Percentiles rank a stretch among this genome's conserved stretches.
Evolutionary conservation across 2,113 vertebrate genomes (phyloP).

Genomic region (Panthera uncia): DNA sequence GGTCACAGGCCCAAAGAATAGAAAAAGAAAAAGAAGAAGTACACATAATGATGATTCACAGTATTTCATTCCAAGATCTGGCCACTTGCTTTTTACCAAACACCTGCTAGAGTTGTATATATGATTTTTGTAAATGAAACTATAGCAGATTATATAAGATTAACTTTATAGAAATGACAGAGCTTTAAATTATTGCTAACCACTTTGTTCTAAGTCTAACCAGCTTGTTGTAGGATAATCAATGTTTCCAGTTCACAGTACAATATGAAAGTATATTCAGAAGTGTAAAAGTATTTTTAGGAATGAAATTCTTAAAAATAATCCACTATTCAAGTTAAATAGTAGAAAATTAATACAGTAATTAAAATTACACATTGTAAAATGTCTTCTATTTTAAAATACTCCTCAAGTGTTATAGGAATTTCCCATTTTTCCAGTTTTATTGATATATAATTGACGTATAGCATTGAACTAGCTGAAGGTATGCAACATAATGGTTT

Average conservation of each 20-base stretch:
- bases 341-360: background rate
- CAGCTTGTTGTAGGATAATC: background rate
- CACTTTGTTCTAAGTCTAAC: background rate
- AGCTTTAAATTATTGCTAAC: background rate
- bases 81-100: background rate
- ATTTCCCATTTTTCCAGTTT: background rate
- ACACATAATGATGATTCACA: background rate
- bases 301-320: slow-evolving; percentile 9
- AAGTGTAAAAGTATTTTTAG: background rate
- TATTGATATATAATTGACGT: background rate
- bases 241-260: background rate
- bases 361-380: background rate
- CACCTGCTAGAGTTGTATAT: background rate
- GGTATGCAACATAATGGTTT: background rate
- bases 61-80: background rate
- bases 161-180: background rate
- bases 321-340: background rate
- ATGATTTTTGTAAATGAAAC: background rate
- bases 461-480: background rate
- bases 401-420: background rate
- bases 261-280: background rate
- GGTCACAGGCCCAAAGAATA: background rate
- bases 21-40: background rate
- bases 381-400: background rate
- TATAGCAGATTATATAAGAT: background rate